Conservation (phyloP, 2,888 invertebrate species). For the Lepidocyrtoides sp. region DNA sequence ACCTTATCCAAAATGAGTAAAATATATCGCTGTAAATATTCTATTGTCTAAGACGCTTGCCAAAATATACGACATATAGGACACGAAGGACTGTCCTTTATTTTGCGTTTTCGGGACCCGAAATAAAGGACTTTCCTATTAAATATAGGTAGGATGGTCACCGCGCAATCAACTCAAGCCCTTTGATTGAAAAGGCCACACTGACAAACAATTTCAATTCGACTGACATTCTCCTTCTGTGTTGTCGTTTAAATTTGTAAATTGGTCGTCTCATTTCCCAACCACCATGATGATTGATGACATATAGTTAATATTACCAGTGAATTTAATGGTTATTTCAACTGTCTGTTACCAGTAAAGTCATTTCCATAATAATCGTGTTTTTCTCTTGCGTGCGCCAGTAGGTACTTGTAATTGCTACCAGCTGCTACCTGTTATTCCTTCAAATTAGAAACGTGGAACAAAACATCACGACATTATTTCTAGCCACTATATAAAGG, state of each 20-base stretch:
- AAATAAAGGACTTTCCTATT: no score
- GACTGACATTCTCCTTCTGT: background rate
- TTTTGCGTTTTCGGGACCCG: no score
- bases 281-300: background rate
- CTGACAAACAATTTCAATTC: background rate
- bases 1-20: no score
- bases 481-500: background rate
- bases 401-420: background rate
- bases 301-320: background rate
- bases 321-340: background rate
- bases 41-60: no score
- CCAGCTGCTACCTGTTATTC: background rate
- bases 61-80: no score
- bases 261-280: slow-evolving; percentile 6
- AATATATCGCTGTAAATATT: no score
- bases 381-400: background rate
- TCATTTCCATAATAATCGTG: background rate
- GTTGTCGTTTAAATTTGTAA: background rate
- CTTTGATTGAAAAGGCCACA: background rate
- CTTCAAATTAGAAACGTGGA: background rate
- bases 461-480: background rate
- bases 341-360: background rate
- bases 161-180: no score
- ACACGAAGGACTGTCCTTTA: no score
- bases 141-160: no score